Base-by-base conservation (phyloP, 2,113 vertebrate species). In the Dermatemys mawii region DNA sequence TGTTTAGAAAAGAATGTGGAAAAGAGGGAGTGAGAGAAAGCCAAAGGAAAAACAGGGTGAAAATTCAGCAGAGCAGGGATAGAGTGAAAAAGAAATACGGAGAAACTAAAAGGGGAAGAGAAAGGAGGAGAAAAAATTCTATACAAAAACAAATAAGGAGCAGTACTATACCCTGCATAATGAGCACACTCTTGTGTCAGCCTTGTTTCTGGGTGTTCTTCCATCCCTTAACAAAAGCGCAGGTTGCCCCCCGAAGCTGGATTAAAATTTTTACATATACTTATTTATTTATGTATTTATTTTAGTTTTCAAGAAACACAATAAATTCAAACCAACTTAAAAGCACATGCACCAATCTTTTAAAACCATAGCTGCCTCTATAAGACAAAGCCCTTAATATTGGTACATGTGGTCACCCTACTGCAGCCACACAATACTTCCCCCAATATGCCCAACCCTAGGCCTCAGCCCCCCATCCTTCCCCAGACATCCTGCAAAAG, bases 361-460 rank as follows among this genome's bases (percentile, higher is more conserved):
- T 78, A 90, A 90, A 57, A 82, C 35, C 3, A 67, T 60, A 60
- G 55, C 29, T 60, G 13, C 29, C 27, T 60, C 5, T 32, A 60
- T 60, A 60, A 60, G 55, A 60, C 55, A 60, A 32, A 60, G 55
- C 55, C 24, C 29, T 29, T 60, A 32, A 60, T 29, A 60, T 60
- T 5, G 3, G 21, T 53, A 53, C 27, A 2, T 14, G 12, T 60
- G 29, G 55, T 60, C 55, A 60, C 6, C 63, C 17, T 70, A 70
- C 63, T 83, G 76, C 84, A 87, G 81, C 49, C 83, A 67, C 63
- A 60, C 87, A 86, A 88, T 55, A 92, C 95, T 95, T 92, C 92
- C 88, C 94, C 46, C 88, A 89, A 89, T 90, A 93, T n/a, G 81
- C 51, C 22, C 55, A 8, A 73, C 79, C 55, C 29, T 12, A 60